phyloP scores from a whole-genome alignment of 1,140 invertebrate species.

The Psix sp. region DNA sequence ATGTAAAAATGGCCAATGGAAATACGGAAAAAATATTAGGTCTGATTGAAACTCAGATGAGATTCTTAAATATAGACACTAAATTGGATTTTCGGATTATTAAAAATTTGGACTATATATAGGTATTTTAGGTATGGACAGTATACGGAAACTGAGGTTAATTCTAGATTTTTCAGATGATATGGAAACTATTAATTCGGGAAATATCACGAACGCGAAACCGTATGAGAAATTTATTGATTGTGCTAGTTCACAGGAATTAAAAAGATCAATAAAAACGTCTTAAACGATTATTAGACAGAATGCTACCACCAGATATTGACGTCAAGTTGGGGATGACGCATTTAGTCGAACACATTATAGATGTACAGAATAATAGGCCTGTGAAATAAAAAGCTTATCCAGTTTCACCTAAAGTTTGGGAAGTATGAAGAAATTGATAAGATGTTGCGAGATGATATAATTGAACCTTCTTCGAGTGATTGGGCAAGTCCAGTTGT shows the following conservation, averaged over 20 bases:
- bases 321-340: neutral
- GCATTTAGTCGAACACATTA: neutral
- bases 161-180: neutral
- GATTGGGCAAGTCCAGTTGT: conserved; percentile 54
- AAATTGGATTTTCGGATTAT: neutral
- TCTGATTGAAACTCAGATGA: neutral
- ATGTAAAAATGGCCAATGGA: neutral
- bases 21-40: neutral
- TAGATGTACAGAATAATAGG: neutral
- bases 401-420: neutral
- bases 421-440: conserved; percentile 44
- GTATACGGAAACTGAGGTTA: neutral
- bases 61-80: too few relatives aligned
- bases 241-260: too few relatives aligned
- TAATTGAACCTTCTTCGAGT: conserved; percentile 50
- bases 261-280: neutral
- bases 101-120: neutral
- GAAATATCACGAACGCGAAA: too few relatives aligned
- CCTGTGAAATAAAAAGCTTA: neutral
- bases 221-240: too few relatives aligned
- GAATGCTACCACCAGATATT: neutral
- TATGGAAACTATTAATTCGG: too few relatives aligned
- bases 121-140: conserved; percentile 1
- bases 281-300: neutral
- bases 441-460: conserved; percentile 48